A percentile compares a stretch with the other conserved stretches of the same genome.
Conservation (phyloP, 1,140 invertebrate genomes). For the Diorhabda carinulata region DNA sequence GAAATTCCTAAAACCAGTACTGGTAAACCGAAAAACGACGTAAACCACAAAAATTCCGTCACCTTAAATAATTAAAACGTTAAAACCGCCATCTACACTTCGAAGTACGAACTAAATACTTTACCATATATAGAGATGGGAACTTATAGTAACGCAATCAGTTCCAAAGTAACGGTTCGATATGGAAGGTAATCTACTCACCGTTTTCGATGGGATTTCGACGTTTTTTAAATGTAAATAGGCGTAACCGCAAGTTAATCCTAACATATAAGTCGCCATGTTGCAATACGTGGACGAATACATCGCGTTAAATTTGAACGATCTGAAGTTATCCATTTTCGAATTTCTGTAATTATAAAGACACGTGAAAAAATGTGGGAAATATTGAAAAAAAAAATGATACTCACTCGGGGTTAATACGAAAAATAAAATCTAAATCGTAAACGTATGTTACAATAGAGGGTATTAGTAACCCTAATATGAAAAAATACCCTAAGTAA, state of each 20-base stretch:
- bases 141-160: neutral
- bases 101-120: too few relatives aligned
- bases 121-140: too few relatives aligned
- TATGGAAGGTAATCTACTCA: conserved; percentile 6
- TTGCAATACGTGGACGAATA: conserved; percentile 30
- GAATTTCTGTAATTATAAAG: conserved; percentile 24
- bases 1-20: conserved; percentile 17
- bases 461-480: conserved; percentile 25
- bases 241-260: conserved; percentile 28
- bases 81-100: too few relatives aligned
- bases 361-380: neutral
- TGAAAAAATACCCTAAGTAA: conserved; percentile 17
- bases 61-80: neutral
- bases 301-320: conserved; percentile 27
- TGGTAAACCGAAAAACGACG: conserved; percentile 21
- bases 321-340: conserved; percentile 26
- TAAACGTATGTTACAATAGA: conserved; percentile 22
- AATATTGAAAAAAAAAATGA: neutral
- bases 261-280: conserved; percentile 32
- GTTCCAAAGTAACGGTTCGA: neutral
- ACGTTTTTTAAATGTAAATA: conserved; percentile 24
- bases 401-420: conserved; percentile 30
- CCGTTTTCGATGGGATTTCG: conserved; percentile 16
- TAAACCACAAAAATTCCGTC: conserved; percentile 14
- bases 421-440: conserved; percentile 28